Percentiles rank a stretch among this genome's conserved stretches.
Evolutionary conservation across 2,797 vertebrate species (phyloP).

Genomic region (Melanotaenia pygmaea): DNA sequence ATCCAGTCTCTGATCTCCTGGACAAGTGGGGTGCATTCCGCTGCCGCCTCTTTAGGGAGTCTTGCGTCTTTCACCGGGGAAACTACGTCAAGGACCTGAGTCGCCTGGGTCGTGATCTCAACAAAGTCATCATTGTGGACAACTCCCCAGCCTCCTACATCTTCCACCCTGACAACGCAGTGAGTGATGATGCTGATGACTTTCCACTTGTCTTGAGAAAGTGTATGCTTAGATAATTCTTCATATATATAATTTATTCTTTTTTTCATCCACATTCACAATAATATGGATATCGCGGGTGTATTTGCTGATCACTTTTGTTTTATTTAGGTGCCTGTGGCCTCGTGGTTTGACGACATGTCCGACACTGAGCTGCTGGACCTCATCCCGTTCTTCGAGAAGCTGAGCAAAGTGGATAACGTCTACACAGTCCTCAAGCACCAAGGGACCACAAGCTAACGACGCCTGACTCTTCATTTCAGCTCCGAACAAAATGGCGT

Average conservation of each 20-base stretch:
- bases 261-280: neutral
- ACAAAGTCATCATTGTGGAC: conserved; percentile 92
- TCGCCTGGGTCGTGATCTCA: conserved; percentile 90
- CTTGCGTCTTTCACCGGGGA: conserved; percentile 92
- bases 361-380: conserved; percentile 94
- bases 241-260: neutral
- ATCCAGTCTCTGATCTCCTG: conserved; percentile 92
- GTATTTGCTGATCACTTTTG: neutral
- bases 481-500: conserved; percentile 40
- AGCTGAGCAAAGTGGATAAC: conserved; percentile 91
- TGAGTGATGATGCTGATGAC: conserved; percentile 65
- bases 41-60: conserved; percentile 91
- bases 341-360: conserved; percentile 98
- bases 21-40: conserved; percentile 95
- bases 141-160: conserved; percentile 94
- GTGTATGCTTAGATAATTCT: neutral
- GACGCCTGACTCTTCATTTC: conserved; percentile 21
- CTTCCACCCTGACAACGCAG: conserved; percentile 94
- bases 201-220: too few relatives aligned
- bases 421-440: conserved; percentile 96
- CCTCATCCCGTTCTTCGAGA: conserved; percentile 96
- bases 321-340: conserved; percentile 88
- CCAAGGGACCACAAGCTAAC: conserved; percentile 91
- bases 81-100: conserved; percentile 96
- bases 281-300: neutral